phyloP scores from a whole-genome alignment of 2,888 invertebrate genomes.

The Xanthia icteritia region DNA sequence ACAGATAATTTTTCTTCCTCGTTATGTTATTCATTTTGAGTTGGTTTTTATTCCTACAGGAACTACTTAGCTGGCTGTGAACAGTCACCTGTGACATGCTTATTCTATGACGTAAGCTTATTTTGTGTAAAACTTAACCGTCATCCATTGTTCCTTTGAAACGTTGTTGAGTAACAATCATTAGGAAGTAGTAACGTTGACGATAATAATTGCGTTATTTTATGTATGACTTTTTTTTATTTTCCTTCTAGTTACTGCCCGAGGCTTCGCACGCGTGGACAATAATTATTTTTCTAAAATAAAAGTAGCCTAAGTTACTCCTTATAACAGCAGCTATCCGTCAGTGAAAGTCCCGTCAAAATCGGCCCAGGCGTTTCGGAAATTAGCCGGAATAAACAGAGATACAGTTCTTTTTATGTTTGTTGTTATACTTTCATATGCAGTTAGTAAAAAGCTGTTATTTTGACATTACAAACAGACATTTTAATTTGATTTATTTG shows the following conservation, averaged over 20 bases:
- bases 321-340: no score
- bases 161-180: slow-evolving; percentile 61
- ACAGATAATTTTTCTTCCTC: slow-evolving; percentile 4
- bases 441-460: no score
- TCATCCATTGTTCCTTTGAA: slow-evolving; percentile 62
- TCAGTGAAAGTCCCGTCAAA: no score
- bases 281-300: no score
- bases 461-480: no score
- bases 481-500: no score
- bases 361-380: no score
- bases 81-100: slow-evolving; percentile 24
- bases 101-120: slow-evolving; percentile 58
- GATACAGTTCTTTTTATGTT: no score
- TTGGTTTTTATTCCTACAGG: slow-evolving; percentile 32
- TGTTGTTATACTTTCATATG: no score
- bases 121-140: slow-evolving; percentile 58
- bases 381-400: no score
- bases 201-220: slow-evolving; percentile 57
- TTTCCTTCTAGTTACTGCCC: neutral
- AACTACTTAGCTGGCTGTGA: slow-evolving; percentile 19
- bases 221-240: slow-evolving; percentile 30
- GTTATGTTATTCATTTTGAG: neutral
- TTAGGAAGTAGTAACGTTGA: slow-evolving; percentile 57
- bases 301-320: no score
- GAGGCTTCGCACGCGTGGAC: no score